phyloP scores from a whole-genome alignment of 2,888 invertebrate genomes.

The Cantharis flavilabris region DNA sequence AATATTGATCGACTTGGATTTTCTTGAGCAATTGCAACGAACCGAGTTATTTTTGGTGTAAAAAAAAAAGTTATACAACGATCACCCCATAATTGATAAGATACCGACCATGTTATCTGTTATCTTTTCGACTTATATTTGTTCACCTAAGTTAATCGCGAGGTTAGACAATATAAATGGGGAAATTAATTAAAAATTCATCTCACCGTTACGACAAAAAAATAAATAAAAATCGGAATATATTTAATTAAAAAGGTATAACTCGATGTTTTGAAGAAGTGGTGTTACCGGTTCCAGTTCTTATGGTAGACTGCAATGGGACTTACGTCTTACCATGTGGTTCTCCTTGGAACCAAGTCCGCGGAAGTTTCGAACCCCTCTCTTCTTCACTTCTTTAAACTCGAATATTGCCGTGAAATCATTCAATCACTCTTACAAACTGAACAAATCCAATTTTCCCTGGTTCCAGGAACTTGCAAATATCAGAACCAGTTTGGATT shows the following conservation, averaged over 20 bases:
- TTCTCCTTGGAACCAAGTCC: neutral
- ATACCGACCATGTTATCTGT: neutral
- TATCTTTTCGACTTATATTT: neutral
- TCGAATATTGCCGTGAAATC: neutral
- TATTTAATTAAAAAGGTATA: neutral
- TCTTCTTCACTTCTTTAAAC: neutral
- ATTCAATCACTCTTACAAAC: neutral
- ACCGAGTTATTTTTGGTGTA: neutral
- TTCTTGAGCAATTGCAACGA: neutral
- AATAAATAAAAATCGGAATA: neutral
- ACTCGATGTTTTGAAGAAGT: conserved; percentile 16
- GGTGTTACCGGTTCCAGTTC: conserved; percentile 31
- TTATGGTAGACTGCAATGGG: conserved; percentile 15
- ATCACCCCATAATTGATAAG: neutral
- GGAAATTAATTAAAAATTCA: neutral
- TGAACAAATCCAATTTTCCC: neutral
- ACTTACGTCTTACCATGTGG: conserved; percentile 10
- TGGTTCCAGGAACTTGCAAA: neutral
- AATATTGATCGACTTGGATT: neutral
- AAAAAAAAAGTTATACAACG: neutral
- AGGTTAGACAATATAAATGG: neutral
- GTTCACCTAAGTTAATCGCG: neutral
- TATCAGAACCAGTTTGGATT: neutral
- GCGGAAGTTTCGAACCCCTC: conserved; percentile 1
- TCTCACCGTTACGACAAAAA: neutral